Evolutionary conservation across 2,113 vertebrate species (phyloP), one percentile per base, ranked within the genome.

Genomic region (Chlorocebus sabaeus): DNA sequence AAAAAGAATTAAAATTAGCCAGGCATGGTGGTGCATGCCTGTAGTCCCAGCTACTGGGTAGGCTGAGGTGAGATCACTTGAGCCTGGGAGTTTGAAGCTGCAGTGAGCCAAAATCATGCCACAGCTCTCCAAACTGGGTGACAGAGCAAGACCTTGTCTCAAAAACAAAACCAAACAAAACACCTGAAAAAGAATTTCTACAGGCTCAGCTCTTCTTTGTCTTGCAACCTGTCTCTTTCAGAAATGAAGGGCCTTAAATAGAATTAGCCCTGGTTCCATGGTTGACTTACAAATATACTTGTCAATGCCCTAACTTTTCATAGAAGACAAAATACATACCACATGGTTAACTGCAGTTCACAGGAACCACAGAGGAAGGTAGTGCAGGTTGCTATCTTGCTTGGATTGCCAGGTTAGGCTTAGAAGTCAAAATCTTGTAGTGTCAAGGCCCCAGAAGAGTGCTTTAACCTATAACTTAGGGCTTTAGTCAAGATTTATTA

Each of bases 401-500:
- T 86, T 82, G 93, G 78, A 95, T 98, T 98, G 98, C 97, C 97
- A 80, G 96, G 85, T 93, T 93, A 89, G 82, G 59, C 73, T 93
- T 93, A 94, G 96, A 90, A 98, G 78, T 82, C 72, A 75, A 57
- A 87, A 93, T n/a, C 52, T 83, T 85, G 5, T 96, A 14, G 27
- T 96, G 55, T 95, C 20, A 98, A 72, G 79, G 81, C 87, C 48
- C 9, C 35, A 38, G 90, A 93, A 97, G 96, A 98, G 98, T 82
- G 68, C 30, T 97, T 98, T 98, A 98, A 98, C 73, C 78, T 98
- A 57, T 93, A 98, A 98, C 96, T 97, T 84, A 38, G 72, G 86
- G 70, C 81, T 98, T 97, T 96, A 93, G 92, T 95, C 97, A 98
- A 98, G 94, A 97, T 93, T 98, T 97, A 92, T 95, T 96, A 91